Evolutionary conservation across 2,888 invertebrate genomes (phyloP), one percentile per base, ranked within the genome.

Genomic region (Melanargia galathea): DNA sequence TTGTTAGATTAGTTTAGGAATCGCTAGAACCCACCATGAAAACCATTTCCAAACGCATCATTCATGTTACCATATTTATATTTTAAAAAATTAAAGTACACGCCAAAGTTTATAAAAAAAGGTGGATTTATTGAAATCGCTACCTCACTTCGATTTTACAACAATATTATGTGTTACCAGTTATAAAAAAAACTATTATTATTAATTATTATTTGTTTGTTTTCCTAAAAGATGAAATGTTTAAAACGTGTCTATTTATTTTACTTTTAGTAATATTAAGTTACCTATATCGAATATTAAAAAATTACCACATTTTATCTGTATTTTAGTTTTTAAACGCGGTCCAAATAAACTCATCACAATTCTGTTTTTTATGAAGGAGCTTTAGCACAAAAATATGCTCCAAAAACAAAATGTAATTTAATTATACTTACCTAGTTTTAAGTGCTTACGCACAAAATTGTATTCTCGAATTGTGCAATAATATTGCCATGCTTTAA

Each of bases 1-100:
- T 72, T 73, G 70, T 79, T 80, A 81, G 81, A 71, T 76, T 87
- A 89, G 87, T 79, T 80, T 90, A 90, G 88, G 78, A 80, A 81
- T 84, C 90, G 90, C 90, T 90, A 90, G 90, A 83, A 71, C 82
- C 85, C 84, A 83, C 82, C 83, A 67, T 70, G 64, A 63, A 60
- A 64, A 64, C 63, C 55, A 63, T 61, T 63, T 68, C 64, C 62
- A 64, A 51, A 60, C 66, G 56, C 52, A 62, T 57, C 26, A 40
- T 49, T 63, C 63, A 63, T 62, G 60, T 69, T 69, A 69, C 66
- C 63, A 60, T 62, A 54, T 57, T 33, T 67, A 52, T n/a, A n/a
- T n/a, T 64, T 56, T 52, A 66, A 65, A 49, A 49, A 52, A 46
- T 49, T 49, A 35, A 26, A 13, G 56, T 55, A 22, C 1, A 22